Percentiles rank a stretch among this genome's conserved stretches.
Evolutionary conservation across 1,140 invertebrate species (phyloP).

Genomic region (Acromyrmex heyeri): DNA sequence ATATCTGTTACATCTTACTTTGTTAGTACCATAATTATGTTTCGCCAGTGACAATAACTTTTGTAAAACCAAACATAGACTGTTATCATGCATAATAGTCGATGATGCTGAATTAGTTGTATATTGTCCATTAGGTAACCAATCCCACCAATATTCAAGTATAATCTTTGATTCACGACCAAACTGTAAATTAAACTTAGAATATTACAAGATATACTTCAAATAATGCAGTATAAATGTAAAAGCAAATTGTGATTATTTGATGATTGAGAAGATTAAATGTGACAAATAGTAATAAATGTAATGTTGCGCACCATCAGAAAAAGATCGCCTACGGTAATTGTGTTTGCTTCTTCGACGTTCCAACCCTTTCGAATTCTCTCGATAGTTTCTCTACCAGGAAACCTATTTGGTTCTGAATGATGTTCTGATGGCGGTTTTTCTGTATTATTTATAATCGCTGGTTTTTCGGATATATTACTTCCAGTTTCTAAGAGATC

Average conservation of each 20-base stretch:
- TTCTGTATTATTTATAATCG: conserved; percentile 71
- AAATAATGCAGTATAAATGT: conserved; percentile 4
- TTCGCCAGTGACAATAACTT: conserved; percentile 89
- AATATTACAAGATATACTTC: conserved; percentile 60
- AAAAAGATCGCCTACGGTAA: conserved; percentile 96
- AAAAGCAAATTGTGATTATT: background rate
- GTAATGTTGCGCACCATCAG: conserved; percentile 89
- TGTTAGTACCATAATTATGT: conserved; percentile 84
- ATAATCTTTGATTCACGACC: conserved; percentile 92
- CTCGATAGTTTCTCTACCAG: conserved; percentile 86
- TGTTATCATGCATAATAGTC: conserved; percentile 74
- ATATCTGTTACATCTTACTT: conserved; percentile 74
- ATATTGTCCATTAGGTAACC: conserved; percentile 77
- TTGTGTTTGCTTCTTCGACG: conserved; percentile 90
- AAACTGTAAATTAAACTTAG: conserved; percentile 87
- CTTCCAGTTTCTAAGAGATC: conserved; percentile 80
- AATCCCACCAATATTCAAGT: conserved; percentile 94
- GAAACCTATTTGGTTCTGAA: conserved; percentile 81
- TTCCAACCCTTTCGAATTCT: conserved; percentile 94
- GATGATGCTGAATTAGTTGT: conserved; percentile 69
- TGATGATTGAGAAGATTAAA: background rate
- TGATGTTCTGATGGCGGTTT: conserved; percentile 71
- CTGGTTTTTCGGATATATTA: conserved; percentile 74
- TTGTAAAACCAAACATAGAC: conserved; percentile 85
- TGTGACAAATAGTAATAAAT: no score